Conservation (phyloP, 2,113 vertebrate genomes). For the Dasypus novemcinctus region DNA sequence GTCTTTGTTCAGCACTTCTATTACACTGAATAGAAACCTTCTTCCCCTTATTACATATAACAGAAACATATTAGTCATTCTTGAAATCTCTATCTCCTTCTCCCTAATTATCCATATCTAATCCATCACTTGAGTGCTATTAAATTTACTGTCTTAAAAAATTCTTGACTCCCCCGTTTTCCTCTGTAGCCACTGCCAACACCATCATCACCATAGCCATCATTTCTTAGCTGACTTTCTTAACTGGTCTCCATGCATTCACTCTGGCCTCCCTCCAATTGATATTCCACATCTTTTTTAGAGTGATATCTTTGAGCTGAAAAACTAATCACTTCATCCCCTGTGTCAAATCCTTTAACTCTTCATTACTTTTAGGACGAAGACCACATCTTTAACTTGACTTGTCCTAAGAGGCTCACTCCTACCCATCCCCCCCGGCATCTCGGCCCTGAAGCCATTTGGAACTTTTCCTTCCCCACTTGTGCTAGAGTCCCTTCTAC, state of each 20-base stretch:
- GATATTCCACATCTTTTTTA: neutral
- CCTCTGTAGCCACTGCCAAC: neutral
- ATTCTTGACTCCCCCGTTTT: neutral
- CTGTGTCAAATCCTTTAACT: neutral
- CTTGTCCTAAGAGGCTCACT: neutral
- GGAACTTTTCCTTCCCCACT: neutral
- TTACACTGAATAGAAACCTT: neutral
- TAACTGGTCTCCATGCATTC: neutral
- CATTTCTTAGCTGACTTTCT: neutral
- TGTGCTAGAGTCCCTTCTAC: neutral
- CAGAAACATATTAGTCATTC: neutral
- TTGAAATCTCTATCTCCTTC: neutral
- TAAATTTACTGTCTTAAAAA: neutral
- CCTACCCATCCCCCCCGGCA: neutral
- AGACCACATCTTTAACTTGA: neutral
- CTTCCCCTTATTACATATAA: neutral
- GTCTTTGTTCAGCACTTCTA: neutral
- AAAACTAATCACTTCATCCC: neutral
- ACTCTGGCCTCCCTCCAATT: neutral
- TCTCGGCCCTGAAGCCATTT: neutral
- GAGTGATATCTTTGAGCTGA: neutral
- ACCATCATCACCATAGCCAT: neutral
- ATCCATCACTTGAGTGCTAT: neutral
- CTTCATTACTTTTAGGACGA: neutral
- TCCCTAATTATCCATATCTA: neutral